Conservation (phyloP, 1,140 invertebrate genomes). For the Sitophilus oryzae region DNA sequence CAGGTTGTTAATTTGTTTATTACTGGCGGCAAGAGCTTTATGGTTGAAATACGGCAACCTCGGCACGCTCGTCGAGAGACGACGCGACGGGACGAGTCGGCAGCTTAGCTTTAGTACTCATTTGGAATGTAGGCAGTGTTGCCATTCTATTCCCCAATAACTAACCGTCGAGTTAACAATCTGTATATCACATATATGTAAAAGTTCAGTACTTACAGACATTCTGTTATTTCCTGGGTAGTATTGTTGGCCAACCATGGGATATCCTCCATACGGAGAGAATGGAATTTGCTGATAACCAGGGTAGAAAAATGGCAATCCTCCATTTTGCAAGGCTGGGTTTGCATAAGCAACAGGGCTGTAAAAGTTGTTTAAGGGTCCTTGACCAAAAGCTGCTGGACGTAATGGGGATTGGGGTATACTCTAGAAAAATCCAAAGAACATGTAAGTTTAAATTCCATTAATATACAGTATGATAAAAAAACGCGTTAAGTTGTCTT, state of each 20-base stretch:
- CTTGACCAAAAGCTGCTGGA: conserved; percentile 19
- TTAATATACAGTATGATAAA: too few species aligned
- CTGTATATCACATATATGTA: neutral
- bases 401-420: conserved; percentile 25
- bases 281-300: conserved; percentile 36
- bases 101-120: too few species aligned
- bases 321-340: conserved; percentile 7
- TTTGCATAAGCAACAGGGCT: conserved; percentile 26
- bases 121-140: too few species aligned
- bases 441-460: neutral
- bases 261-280: conserved; percentile 32
- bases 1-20: too few species aligned
- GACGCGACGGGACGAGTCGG: too few species aligned
- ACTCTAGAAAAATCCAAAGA: conserved; percentile 24
- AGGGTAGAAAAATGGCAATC: conserved; percentile 34
- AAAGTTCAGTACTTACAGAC: conserved; percentile 34
- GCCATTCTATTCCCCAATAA: too few species aligned
- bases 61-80: too few species aligned
- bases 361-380: conserved; percentile 9
- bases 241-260: conserved; percentile 35
- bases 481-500: too few species aligned
- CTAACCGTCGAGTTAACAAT: too few species aligned
- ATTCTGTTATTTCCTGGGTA: conserved; percentile 30
- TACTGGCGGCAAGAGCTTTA: too few species aligned
- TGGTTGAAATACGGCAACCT: too few species aligned